Evolutionary conservation across 2,797 vertebrate genomes (phyloP).

Genomic region (Poeciliopsis gracilis): DNA sequence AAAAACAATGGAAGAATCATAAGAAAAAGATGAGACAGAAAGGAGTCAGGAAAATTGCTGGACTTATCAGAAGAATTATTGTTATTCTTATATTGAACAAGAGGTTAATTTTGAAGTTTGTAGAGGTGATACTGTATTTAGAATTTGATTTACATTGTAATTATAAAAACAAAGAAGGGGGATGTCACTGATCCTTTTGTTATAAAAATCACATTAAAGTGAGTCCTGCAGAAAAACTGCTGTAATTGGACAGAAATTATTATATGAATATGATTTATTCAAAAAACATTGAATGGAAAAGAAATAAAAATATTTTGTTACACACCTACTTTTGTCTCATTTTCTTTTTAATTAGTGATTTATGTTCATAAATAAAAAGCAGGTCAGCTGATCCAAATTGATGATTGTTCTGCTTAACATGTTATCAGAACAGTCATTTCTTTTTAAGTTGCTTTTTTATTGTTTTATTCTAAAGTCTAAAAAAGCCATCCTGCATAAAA

Average conservation of each 20-base stretch:
- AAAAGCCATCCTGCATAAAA: constrained; percentile 6
- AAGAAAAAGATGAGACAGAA: background rate
- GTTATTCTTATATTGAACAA: background rate
- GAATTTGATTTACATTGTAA: background rate
- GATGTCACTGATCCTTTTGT: background rate
- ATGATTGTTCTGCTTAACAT: background rate
- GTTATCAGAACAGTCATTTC: background rate
- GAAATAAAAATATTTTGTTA: background rate
- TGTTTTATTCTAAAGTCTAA: background rate
- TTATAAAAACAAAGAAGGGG: background rate
- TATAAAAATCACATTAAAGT: background rate
- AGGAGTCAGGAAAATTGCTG: background rate
- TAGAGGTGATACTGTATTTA: background rate
- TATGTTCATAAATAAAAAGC: background rate
- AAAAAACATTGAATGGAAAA: background rate
- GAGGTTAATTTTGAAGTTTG: background rate
- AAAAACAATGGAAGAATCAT: background rate
- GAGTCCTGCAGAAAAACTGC: background rate
- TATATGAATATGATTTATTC: background rate
- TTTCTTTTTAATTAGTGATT: background rate
- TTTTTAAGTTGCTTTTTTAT: background rate
- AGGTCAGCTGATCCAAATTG: background rate
- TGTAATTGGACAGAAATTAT: background rate
- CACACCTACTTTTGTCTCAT: background rate
- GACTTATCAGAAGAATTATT: background rate